Evolutionary conservation across 2,888 invertebrate genomes (phyloP), one percentile per base, ranked within the genome.

Genomic region (Watsonalla cultraria): DNA sequence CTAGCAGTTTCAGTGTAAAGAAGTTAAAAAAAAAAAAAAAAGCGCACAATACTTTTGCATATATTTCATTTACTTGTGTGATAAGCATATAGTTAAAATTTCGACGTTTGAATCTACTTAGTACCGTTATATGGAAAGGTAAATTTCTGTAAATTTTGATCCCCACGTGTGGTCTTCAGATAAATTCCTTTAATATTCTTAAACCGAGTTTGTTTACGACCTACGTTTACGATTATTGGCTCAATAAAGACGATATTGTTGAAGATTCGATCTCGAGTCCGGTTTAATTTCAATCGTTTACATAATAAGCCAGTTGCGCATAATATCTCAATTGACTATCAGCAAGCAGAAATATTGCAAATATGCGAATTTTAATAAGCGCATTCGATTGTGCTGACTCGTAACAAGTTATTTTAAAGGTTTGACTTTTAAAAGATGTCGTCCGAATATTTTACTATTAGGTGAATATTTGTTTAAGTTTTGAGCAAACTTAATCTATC

Each of bases 231-330:
- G 35, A 46, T 55, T 56, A 42, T 64, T 57, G 53, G n/a, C 51
- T 54, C 50, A 65, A 60, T 34, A 35, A 51, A 46, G 62, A 56
- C 62, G 61, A 57, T 56, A n/a, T 62, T 57, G 55, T 57, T 51
- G 47, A 53, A 45, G 54, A 58, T 57, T 51, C 47, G 47, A 57
- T 65, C 57, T 60, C 57, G 53, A 63, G 42, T 68, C 60, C 60
- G 66, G 60, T 51, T 57, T 42, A 14, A 51, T 56, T 57, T 45
- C 13, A 15, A 46, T 42, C 54, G 45, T 62, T 61, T 58, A 64
- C 58, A 62, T 68, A 68, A 66, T 58, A 35, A 52, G 45, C 46
- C 33, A 48, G 58, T 59, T 65, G 59, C 58, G 55, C 62, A 58
- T 65, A 67, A 65, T 62, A 53, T 58, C 58, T 55, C 58, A 62